phyloP scores from a whole-genome alignment of 2,113 vertebrate species.

The Hucho hucho region DNA sequence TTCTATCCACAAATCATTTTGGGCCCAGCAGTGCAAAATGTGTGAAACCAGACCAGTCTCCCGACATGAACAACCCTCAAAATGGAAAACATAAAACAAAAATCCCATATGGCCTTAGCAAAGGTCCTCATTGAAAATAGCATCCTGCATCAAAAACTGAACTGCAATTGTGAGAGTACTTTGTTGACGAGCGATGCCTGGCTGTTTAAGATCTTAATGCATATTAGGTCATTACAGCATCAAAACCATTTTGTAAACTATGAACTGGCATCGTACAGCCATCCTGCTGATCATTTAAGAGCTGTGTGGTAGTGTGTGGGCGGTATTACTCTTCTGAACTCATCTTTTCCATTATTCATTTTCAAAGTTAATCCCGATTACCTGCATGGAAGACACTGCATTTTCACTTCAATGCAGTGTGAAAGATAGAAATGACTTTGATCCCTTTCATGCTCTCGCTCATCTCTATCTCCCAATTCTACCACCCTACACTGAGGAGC shows the following conservation, averaged over 20 bases:
- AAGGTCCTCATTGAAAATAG: not conserved
- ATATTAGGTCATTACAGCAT: not conserved
- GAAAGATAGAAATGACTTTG: not conserved
- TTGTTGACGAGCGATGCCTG: not conserved
- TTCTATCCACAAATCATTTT: not conserved
- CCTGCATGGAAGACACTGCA: not conserved
- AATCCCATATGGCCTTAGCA: not conserved
- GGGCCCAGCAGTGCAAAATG: no score
- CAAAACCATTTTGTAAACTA: not conserved
- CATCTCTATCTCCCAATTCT: conserved; percentile 21
- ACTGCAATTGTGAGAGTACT: not conserved
- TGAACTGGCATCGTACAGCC: not conserved
- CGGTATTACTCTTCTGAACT: not conserved
- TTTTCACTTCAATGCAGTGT: conserved; percentile 1
- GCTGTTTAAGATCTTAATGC: not conserved
- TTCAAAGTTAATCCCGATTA: conserved; percentile 1
- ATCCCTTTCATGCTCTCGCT: conserved; percentile 8
- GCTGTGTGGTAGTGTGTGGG: no score
- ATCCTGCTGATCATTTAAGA: not conserved
- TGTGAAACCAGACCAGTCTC: no score
- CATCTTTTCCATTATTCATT: not conserved
- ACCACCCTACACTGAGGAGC: not conserved
- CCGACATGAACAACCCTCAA: no score
- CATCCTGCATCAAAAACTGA: not conserved
- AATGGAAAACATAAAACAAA: not conserved